Conservation (phyloP, 2,888 invertebrate genomes). For the Sinodicranocentrus sp. region DNA sequence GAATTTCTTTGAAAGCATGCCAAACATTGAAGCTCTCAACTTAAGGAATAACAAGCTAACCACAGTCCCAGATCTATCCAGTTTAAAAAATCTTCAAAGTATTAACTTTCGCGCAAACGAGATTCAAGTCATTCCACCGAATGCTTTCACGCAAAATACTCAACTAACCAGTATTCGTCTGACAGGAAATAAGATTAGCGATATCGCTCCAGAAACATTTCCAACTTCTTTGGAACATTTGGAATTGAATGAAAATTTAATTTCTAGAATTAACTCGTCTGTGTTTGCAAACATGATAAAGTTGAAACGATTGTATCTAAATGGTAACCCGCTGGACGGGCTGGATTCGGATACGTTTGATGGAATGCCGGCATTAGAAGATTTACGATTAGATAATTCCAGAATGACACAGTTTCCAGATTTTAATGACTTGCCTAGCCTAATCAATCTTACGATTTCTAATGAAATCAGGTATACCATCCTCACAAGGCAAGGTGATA, state of each 20-base stretch:
- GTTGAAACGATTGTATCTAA: slow-evolving; percentile 61
- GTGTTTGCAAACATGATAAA: slow-evolving; percentile 67
- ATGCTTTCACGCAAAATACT: slow-evolving; percentile 58
- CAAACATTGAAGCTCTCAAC: slow-evolving; percentile 64
- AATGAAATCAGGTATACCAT: slow-evolving; percentile 14
- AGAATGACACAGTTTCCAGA: slow-evolving; percentile 61
- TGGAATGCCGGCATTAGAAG: slow-evolving; percentile 56
- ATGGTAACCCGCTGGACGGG: slow-evolving; percentile 61
- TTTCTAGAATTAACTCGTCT: slow-evolving; percentile 64
- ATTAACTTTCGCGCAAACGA: slow-evolving; percentile 65
- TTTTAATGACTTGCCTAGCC: slow-evolving; percentile 53
- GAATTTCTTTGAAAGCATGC: slow-evolving; percentile 69
- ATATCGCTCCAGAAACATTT: slow-evolving; percentile 64
- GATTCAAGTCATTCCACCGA: slow-evolving; percentile 44
- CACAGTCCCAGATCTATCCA: slow-evolving; percentile 65
- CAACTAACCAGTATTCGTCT: slow-evolving; percentile 61
- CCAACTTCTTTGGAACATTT: slow-evolving; percentile 66
- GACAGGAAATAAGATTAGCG: slow-evolving; percentile 64
- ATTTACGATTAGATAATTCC: slow-evolving; percentile 55
- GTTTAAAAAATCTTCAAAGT: slow-evolving; percentile 56
- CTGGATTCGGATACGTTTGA: slow-evolving; percentile 69
- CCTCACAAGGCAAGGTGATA: neutral
- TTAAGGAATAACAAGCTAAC: slow-evolving; percentile 64
- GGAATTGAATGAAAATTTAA: slow-evolving; percentile 64
- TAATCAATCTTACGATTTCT: slow-evolving; percentile 64